Conservation (phyloP, 2,113 vertebrate genomes). For the Lynx canadensis region DNA sequence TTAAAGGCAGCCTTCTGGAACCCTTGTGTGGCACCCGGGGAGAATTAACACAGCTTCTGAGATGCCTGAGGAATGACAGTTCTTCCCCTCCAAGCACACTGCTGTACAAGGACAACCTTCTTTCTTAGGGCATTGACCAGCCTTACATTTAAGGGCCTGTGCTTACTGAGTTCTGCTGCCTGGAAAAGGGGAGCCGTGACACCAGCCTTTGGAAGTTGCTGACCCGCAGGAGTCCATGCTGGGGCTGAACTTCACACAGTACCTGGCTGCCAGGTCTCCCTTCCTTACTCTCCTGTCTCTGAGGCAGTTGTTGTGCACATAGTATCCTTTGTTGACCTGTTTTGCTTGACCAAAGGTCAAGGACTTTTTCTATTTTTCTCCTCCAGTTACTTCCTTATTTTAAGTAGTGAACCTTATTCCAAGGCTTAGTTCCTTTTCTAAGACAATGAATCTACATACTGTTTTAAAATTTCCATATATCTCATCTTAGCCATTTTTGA, state of each 20-base stretch:
- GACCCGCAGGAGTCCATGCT: not conserved
- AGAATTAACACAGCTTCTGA: slow-evolving; percentile 24
- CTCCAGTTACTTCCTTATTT: not conserved
- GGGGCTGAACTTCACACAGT: not conserved
- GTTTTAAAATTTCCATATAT: not conserved
- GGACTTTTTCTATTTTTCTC: not conserved
- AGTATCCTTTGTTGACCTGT: not conserved
- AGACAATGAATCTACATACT: not conserved
- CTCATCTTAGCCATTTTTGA: not conserved
- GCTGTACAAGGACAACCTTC: not conserved
- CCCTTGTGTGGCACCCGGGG: not conserved
- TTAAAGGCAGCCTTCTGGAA: not conserved
- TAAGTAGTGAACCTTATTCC: not conserved
- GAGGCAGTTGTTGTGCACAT: not conserved
- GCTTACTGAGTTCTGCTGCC: not conserved
- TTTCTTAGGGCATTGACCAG: not conserved
- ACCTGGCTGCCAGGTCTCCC: not conserved
- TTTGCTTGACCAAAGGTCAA: not conserved
- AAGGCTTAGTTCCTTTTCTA: not conserved
- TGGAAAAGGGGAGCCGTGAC: not conserved
- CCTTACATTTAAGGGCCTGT: not conserved
- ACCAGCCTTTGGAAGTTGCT: not conserved
- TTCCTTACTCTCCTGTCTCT: not conserved
- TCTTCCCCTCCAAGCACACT: not conserved
- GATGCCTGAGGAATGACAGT: slow-evolving; percentile 7